These are phyloP conservation scores for Aphyosemion australe DNA, from an alignment of 2,113 vertebrate species.

Conservation along the genomic window DNA sequence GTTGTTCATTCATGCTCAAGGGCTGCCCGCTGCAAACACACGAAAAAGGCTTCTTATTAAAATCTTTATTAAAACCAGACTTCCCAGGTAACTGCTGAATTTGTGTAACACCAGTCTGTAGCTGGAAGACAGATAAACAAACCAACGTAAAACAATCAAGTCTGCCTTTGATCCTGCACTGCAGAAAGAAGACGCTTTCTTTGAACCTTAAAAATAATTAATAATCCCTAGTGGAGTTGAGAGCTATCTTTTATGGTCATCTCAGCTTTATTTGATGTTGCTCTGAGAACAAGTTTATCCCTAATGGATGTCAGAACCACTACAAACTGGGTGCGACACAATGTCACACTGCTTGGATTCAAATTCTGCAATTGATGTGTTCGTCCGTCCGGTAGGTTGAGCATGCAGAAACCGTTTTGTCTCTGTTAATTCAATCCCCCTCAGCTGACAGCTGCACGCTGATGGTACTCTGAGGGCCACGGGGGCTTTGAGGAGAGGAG, in stretches of 20 bases:
- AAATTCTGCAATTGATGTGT: conserved; percentile 30
- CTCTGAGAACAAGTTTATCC: conserved; percentile 28
- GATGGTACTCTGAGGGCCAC: conserved; percentile 47
- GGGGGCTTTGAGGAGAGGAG: conserved; percentile 39
- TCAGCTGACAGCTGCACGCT: conserved; percentile 52
- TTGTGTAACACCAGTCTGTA: conserved; percentile 26
- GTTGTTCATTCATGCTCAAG: conserved; percentile 51
- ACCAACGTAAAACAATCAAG: conserved; percentile 26
- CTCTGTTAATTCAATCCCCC: conserved; percentile 62
- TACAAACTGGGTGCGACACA: conserved; percentile 23
- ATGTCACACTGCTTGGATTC: conserved; percentile 26
- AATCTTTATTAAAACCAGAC: conserved; percentile 41
- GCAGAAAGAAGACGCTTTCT: conserved; percentile 31
- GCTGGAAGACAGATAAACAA: conserved; percentile 40
- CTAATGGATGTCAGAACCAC: conserved; percentile 31
- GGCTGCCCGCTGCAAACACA: conserved; percentile 56
- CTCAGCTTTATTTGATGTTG: conserved; percentile 30
- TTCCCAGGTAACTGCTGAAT: conserved; percentile 36
- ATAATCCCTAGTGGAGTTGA: conserved; percentile 5
- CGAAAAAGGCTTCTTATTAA: conserved; percentile 57
- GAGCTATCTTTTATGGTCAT: conserved; percentile 36
- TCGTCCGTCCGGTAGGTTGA: conserved; percentile 54
- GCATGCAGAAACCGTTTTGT: conserved; percentile 55
- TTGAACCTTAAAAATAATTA: not conserved
- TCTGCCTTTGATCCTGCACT: conserved; percentile 25